phyloP scores from a whole-genome alignment of 2,888 invertebrate genomes.

The Miltochrista miniata region DNA sequence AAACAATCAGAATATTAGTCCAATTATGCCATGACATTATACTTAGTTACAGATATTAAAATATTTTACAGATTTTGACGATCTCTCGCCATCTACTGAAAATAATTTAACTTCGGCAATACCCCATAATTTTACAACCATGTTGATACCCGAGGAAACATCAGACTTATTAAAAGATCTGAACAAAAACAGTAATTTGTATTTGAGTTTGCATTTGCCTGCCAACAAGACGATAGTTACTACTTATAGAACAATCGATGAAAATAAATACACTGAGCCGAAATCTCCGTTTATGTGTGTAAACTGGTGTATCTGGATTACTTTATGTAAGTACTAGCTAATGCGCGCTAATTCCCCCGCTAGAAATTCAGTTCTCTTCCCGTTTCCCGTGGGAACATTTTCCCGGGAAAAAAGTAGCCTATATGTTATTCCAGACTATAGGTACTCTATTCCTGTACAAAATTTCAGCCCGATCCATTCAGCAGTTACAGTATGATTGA shows the following conservation, averaged over 20 bases:
- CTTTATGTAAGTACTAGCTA: slow-evolving; percentile 23
- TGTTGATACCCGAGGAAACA: slow-evolving; percentile 11
- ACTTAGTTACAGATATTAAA: no score
- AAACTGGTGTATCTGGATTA: slow-evolving; percentile 20
- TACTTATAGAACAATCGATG: background rate
- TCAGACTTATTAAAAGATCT: slow-evolving; percentile 1
- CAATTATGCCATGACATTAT: no score
- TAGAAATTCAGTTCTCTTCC: no score
- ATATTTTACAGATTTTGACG: background rate
- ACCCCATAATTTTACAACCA: background rate
- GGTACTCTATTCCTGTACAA: no score
- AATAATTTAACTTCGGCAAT: slow-evolving; percentile 12
- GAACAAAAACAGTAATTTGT: slow-evolving; percentile 25
- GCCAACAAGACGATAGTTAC: slow-evolving; percentile 6
- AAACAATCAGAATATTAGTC: no score
- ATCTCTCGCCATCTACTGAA: background rate
- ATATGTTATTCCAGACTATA: no score
- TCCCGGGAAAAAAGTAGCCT: no score
- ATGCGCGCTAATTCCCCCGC: no score
- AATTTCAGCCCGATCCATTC: no score
- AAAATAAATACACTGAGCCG: background rate
- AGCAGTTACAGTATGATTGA: no score
- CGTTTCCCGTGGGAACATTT: no score
- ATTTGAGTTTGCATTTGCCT: slow-evolving; percentile 12
- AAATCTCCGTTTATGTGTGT: slow-evolving; percentile 19